These are phyloP conservation scores for Morus bassanus DNA, from an alignment of 2,797 vertebrate genomes.

Conservation along the genomic window DNA sequence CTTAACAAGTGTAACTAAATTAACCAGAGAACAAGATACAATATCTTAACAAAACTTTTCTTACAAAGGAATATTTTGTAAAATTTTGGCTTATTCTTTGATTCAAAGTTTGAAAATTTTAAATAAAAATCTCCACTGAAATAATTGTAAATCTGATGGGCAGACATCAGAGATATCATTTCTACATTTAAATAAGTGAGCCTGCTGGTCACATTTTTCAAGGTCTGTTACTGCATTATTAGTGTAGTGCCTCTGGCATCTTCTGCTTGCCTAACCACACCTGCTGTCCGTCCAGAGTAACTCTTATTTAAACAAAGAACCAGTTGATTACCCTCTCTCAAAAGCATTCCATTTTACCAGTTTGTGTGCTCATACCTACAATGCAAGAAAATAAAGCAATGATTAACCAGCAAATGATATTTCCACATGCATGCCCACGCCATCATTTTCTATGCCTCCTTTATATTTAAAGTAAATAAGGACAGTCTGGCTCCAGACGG, in stretches of 20 bases:
- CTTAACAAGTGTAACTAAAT: background rate
- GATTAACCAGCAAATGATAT: background rate
- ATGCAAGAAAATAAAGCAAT: background rate
- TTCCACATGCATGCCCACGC: background rate
- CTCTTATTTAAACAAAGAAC: background rate
- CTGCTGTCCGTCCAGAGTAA: background rate
- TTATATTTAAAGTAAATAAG: background rate
- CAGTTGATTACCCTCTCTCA: background rate
- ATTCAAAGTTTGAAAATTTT: background rate
- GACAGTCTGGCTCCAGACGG: background rate
- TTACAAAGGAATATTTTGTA: background rate
- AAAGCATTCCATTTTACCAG: background rate
- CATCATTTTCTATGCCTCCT: background rate
- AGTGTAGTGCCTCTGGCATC: background rate
- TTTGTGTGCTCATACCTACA: background rate
- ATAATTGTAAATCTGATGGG: background rate
- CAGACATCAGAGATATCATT: background rate
- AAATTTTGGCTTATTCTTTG: background rate
- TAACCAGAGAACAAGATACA: background rate
- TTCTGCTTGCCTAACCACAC: background rate
- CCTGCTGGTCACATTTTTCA: background rate
- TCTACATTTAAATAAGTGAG: background rate
- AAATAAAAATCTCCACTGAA: background rate
- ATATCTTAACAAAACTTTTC: background rate
- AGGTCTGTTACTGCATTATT: background rate